Base-by-base conservation (phyloP, 2,113 vertebrate genomes). In the Pycnonotus jocosus region DNA sequence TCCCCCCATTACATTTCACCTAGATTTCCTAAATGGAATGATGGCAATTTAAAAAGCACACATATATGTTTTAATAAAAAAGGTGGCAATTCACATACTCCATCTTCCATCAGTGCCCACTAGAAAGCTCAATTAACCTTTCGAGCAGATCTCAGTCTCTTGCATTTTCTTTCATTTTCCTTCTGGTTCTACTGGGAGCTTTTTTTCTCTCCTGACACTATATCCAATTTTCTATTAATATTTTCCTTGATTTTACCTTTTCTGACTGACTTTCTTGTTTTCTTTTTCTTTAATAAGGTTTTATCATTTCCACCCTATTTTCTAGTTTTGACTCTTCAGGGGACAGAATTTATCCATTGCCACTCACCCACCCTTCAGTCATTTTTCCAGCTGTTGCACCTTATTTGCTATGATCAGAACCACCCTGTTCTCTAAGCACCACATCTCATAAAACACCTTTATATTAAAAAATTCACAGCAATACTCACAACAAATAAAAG, bases 121-220 rank as follows among this genome's bases (percentile, higher is more conserved):
- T 35, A 15, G 31, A 50, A 76, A 92, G 71, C 68, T 92, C 85
- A 86, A 62, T 84, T 83, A 93, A 93, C 82, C 79, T 94, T 94
- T 76, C 0, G 0, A 78, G 50, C 54, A 79, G 22, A 89, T 93
- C 51, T 87, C 58, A 58, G 31, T 61, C 72, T 91, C 37, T 60
- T 47, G 22, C 12, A 91, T 76, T 40, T 78, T 57, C 21, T 73
- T 89, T 72, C 27, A 69, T 91, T 87, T 93, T 79, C 86, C 70
- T 50, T 79, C 62, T 1, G 1, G 18, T 88, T 92, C 81, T 66
- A 6, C 1, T 37, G 62, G 58, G 56, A 38, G 20, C 9, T 79
- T 92, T 83, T 79, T 74, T 81, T 58, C 44, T 87, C 76, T 81
- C 79, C 47, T 77, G 58, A 85, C 19, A 70, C 69, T 24, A 45